Evolutionary conservation across 2,888 invertebrate species (phyloP).

Genomic region (Thyatira batis): DNA sequence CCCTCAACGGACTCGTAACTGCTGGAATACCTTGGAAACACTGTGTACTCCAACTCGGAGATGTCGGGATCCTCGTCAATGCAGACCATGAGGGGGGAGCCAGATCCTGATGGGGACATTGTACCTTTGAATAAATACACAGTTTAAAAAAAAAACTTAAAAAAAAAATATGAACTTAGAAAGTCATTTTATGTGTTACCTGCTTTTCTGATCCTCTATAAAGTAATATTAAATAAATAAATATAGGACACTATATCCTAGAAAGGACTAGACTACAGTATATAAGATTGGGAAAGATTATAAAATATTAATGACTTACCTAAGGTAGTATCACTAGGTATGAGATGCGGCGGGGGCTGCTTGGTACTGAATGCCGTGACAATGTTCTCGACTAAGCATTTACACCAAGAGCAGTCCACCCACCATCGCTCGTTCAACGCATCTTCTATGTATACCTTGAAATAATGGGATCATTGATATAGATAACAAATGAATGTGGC

Average conservation of each 20-base stretch:
- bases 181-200: no score
- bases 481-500: no score
- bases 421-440: constrained; percentile 95
- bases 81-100: constrained; percentile 78
- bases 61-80: constrained; percentile 82
- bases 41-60: constrained; percentile 79
- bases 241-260: no score
- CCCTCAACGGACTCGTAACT: constrained; percentile 87
- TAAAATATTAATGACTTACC: constrained; percentile 44
- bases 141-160: no score
- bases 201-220: no score
- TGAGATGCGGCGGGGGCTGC: constrained; percentile 86
- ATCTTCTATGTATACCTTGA: constrained; percentile 94
- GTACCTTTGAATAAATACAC: constrained; percentile 53
- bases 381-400: constrained; percentile 95
- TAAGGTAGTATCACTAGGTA: constrained; percentile 83
- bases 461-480: background rate
- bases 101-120: constrained; percentile 79
- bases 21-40: constrained; percentile 74
- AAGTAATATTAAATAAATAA: no score
- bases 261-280: no score
- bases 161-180: no score
- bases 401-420: constrained; percentile 96
- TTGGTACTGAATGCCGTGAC: constrained; percentile 92
- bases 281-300: no score